Base-by-base conservation (phyloP, 1,140 invertebrate species). In the Tenebrio molitor region DNA sequence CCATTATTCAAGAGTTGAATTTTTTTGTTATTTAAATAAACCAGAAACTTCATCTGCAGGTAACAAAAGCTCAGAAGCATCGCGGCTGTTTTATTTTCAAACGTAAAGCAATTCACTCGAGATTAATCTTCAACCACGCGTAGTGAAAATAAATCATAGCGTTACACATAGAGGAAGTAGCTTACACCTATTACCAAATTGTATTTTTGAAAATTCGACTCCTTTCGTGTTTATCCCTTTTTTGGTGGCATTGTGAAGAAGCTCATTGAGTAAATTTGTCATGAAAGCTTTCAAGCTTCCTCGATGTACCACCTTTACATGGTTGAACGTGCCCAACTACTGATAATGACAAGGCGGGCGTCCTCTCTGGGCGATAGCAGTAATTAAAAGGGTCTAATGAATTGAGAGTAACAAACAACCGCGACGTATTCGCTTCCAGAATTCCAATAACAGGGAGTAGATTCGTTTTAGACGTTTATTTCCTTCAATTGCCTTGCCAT, bases 351-450 rank as follows among this genome's bases (percentile, higher is more conserved):
- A 41, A 19, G 41, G 46, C 29, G 16, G n/a, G 41, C 36, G 46
- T 53, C 65, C 65, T 44, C 65, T 29, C 34, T 21, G 19, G 29
- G 39, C 25, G 25, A 50, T 68, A 33, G 66, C 66, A 34, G 66
- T 68, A 68, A 68, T 68, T 68, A 68, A 68, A 68, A 68, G 66
- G 66, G 66, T 68, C 66, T 68, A 68, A 68, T 68, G 66, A 68
- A 68, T 68, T 50, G 66, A 68, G 42, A 68, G 66, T 68, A 50
- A 68, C 66, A 50, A 68, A 46, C 42, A 68, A 68, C 66, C 66
- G 34, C 42, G 66, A 34, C 42, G 66, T 41, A 68, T 29, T 44
- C 42, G 42, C 41, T 46, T 44, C 41, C 25, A 68, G 66, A 68
- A 68, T 68, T 68, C 66, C 50, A 58, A 58, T 58, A 58, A 58